phyloP scores from a whole-genome alignment of 2,797 vertebrate genomes.

The Nothura maculosa region DNA sequence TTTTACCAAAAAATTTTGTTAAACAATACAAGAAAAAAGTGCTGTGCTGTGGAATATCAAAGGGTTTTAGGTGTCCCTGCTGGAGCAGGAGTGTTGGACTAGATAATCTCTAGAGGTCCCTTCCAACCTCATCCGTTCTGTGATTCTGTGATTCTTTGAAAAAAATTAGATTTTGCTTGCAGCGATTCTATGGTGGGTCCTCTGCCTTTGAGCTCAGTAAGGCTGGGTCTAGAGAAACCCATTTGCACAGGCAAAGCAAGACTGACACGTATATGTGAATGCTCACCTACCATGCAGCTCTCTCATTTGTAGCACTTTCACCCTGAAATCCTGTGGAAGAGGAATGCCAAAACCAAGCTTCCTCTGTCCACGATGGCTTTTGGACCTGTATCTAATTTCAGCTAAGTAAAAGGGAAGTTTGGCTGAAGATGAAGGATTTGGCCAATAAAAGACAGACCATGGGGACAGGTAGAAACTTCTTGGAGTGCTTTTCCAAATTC shows the following conservation, averaged over 20 bases:
- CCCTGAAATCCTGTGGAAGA: background rate
- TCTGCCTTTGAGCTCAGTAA: background rate
- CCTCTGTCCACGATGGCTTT: accelerated
- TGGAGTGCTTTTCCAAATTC: background rate
- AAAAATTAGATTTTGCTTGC: background rate
- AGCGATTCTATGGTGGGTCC: background rate
- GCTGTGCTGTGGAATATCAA: too few relatives aligned
- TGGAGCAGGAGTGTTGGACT: too few relatives aligned
- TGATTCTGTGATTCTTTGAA: background rate
- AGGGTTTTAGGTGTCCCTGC: too few relatives aligned
- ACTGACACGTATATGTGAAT: background rate
- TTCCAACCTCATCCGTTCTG: background rate
- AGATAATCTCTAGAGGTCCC: too few relatives aligned
- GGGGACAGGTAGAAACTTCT: accelerated
- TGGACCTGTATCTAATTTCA: background rate
- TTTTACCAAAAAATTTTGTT: background rate
- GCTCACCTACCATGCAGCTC: background rate
- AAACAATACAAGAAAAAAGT: background rate
- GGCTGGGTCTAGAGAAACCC: background rate
- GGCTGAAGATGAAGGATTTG: background rate
- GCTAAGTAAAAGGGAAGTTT: background rate
- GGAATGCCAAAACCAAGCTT: background rate
- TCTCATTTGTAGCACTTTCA: background rate
- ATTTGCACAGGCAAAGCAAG: background rate
- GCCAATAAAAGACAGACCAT: background rate